phyloP scores from a whole-genome alignment of 1,140 invertebrate species.

The Cepaea nemoralis region DNA sequence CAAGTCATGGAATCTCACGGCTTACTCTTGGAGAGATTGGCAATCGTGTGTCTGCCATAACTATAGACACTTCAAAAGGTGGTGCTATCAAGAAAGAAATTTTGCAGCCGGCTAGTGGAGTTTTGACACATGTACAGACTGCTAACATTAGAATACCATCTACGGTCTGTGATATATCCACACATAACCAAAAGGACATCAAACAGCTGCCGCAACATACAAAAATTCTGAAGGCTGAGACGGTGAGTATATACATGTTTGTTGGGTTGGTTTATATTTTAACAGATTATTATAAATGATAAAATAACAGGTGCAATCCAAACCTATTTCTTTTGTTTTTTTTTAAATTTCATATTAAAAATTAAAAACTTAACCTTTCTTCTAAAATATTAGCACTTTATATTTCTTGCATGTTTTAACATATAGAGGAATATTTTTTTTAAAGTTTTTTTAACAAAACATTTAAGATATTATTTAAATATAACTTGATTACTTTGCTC shows the following conservation, averaged over 20 bases:
- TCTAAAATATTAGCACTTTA: too few species aligned
- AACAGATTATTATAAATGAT: too few species aligned
- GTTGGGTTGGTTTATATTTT: too few species aligned
- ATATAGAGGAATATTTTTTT: too few species aligned
- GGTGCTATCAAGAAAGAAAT: conserved; percentile 65
- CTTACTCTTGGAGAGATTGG: conserved; percentile 67
- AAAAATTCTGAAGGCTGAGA: neutral
- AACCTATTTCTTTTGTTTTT: too few species aligned
- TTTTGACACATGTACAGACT: conserved; percentile 12
- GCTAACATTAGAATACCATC: neutral
- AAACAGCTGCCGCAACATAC: neutral
- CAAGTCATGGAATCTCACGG: conserved; percentile 26
- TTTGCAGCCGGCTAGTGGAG: conserved; percentile 45
- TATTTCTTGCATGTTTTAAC: too few species aligned
- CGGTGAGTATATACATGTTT: conserved; percentile 4
- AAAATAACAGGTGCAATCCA: too few species aligned
- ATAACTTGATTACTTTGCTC: too few species aligned
- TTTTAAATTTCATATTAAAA: too few species aligned
- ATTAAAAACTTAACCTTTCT: too few species aligned
- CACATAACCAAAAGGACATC: neutral
- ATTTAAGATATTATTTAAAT: too few species aligned
- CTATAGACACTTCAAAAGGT: conserved; percentile 51
- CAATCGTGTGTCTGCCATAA: conserved; percentile 66
- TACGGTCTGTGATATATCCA: neutral
- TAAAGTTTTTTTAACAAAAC: too few species aligned